These are phyloP conservation scores for Chaenogobius annularis DNA, from an alignment of 2,113 vertebrate genomes.

Conservation along the genomic window DNA sequence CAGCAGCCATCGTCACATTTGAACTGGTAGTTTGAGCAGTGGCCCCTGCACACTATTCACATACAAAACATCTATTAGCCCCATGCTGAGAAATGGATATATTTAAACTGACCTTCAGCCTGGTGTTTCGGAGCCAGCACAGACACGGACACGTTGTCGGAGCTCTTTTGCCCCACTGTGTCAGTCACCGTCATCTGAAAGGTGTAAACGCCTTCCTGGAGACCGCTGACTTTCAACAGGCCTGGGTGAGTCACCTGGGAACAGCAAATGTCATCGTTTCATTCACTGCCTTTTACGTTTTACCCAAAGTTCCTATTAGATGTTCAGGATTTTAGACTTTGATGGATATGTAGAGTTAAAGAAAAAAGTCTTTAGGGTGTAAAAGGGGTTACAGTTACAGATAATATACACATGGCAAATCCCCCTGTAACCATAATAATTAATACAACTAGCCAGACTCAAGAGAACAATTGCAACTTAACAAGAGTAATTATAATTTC, in stretches of 20 bases:
- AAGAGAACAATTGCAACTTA: too few species aligned
- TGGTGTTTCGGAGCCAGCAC: constrained; percentile 82
- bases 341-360: too few species aligned
- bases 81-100: not conserved
- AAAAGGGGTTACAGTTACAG: too few species aligned
- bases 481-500: too few species aligned
- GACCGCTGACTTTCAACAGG: constrained; percentile 85
- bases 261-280: not conserved
- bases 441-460: too few species aligned
- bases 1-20: constrained; percentile 94
- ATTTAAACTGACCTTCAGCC: constrained; percentile 74
- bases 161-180: constrained; percentile 83
- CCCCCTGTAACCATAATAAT: too few species aligned
- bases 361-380: not conserved
- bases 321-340: not conserved
- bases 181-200: constrained; percentile 91
- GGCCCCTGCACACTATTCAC: constrained; percentile 81
- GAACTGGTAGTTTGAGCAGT: constrained; percentile 92
- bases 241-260: constrained; percentile 87
- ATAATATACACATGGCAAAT: too few species aligned
- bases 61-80: not conserved
- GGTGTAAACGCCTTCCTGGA: constrained; percentile 85
- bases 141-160: constrained; percentile 88
- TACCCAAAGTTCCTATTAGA: not conserved
- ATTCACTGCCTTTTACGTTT: not conserved